These are phyloP conservation scores for Mirza zaza DNA, from an alignment of 2,113 vertebrate genomes.

Conservation along the genomic window DNA sequence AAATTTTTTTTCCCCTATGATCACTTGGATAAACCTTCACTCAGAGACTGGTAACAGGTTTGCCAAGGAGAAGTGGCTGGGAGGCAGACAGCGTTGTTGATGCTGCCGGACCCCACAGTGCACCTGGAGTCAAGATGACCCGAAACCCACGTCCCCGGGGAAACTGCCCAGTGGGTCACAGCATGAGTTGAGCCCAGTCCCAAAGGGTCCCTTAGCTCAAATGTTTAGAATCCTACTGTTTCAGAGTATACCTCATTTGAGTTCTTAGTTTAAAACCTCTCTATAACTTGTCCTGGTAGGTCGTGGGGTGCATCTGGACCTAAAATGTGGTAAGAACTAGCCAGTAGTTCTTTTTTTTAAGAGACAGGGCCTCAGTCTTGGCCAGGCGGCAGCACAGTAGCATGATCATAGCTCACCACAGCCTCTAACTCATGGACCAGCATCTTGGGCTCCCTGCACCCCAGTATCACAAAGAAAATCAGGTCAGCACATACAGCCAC, in stretches of 20 bases:
- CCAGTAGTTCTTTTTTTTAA: too few relatives aligned
- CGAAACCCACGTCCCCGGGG: too few relatives aligned
- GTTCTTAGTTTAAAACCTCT: background rate
- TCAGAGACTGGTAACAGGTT: background rate
- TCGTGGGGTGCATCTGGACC: background rate
- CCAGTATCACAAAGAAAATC: background rate
- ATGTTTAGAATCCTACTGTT: background rate
- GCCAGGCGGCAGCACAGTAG: too few relatives aligned
- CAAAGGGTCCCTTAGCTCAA: background rate
- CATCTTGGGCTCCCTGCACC: background rate
- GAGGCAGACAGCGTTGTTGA: background rate
- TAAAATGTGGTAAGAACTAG: background rate
- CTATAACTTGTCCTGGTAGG: background rate
- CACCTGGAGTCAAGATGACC: background rate
- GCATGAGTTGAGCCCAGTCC: background rate
- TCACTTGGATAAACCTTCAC: too few relatives aligned
- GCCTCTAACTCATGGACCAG: background rate
- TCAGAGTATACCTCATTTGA: background rate
- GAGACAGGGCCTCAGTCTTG: too few relatives aligned
- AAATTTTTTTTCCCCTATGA: too few relatives aligned
- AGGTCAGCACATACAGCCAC: background rate
- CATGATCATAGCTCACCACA: too few relatives aligned
- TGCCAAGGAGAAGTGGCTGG: background rate
- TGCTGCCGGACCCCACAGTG: fast-evolving
- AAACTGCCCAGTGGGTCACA: background rate